A percentile compares a stretch with the other conserved stretches of the same genome.
These are phyloP conservation scores for Copsychus sechellarum DNA, from an alignment of 2,113 vertebrate species.

Conservation along the genomic window DNA sequence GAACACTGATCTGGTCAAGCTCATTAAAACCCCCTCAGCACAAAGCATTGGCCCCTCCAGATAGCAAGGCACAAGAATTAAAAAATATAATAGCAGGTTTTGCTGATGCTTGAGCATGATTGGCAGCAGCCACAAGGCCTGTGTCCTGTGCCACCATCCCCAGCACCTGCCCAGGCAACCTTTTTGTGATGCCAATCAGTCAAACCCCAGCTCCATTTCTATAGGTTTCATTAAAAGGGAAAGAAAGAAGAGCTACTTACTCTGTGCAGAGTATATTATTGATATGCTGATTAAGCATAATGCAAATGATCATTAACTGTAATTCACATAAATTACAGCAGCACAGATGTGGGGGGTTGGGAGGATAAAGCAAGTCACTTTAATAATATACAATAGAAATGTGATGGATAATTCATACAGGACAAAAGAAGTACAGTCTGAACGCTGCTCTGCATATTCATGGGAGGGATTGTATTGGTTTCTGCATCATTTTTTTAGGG, in stretches of 20 bases:
- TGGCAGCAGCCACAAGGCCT: slow-evolving; percentile 48
- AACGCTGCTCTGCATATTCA: slow-evolving; percentile 29
- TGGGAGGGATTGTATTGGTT: not conserved
- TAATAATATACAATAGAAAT: slow-evolving; percentile 37
- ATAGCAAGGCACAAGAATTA: slow-evolving; percentile 7
- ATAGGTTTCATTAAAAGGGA: slow-evolving; percentile 45
- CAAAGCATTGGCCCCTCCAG: not conserved
- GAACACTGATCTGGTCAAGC: slow-evolving; percentile 33
- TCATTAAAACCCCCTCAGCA: slow-evolving; percentile 8
- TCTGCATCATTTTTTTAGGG: not conserved
- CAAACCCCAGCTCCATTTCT: slow-evolving; percentile 37
- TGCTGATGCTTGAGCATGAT: slow-evolving; percentile 41
- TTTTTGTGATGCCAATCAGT: slow-evolving; percentile 60
- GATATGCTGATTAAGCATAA: slow-evolving; percentile 64
- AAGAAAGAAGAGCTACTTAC: slow-evolving; percentile 43
- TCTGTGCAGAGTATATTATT: slow-evolving; percentile 51
- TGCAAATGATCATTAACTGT: slow-evolving; percentile 55
- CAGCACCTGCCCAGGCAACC: slow-evolving; percentile 58
- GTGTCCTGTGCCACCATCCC: slow-evolving; percentile 23
- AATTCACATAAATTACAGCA: slow-evolving; percentile 63
- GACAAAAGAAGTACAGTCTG: slow-evolving; percentile 27
- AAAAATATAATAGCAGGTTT: slow-evolving; percentile 33
- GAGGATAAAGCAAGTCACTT: slow-evolving; percentile 36
- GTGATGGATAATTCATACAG: slow-evolving; percentile 49
- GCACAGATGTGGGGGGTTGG: slow-evolving; percentile 42